These are phyloP conservation scores for Netelia inedita DNA, from an alignment of 2,888 invertebrate genomes.

Conservation along the genomic window DNA sequence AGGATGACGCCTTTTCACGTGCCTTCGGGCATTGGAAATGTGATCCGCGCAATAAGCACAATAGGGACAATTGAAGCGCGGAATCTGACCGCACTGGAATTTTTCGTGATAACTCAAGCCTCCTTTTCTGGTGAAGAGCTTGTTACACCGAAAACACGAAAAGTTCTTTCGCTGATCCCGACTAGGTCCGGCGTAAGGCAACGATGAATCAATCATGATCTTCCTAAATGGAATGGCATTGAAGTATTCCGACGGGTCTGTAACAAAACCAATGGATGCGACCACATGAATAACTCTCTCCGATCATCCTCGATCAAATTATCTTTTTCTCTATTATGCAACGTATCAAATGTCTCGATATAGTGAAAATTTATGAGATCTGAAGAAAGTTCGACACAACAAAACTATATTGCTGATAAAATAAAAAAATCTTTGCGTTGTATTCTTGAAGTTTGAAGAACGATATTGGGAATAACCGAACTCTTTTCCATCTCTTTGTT, in stretches of 20 bases:
- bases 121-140: slow-evolving; percentile 75
- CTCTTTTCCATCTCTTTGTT: slow-evolving; percentile 20
- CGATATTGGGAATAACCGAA: slow-evolving; percentile 6
- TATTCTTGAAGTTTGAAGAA: neutral
- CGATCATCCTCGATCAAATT: neutral
- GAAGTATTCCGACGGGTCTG: slow-evolving; percentile 19
- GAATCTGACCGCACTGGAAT: slow-evolving; percentile 78
- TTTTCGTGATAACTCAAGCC: slow-evolving; percentile 76
- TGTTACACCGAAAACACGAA: slow-evolving; percentile 74
- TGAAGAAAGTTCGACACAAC: too few species aligned
- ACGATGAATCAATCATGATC: neutral
- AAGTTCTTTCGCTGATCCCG: slow-evolving; percentile 66
- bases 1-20: slow-evolving; percentile 77
- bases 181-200: neutral
- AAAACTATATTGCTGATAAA: too few species aligned
- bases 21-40: slow-evolving; percentile 77
- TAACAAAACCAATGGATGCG: slow-evolving; percentile 16
- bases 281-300: neutral
- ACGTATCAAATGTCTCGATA: too few species aligned
- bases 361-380: too few species aligned
- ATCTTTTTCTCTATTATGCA: neutral
- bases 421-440: neutral
- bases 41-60: slow-evolving; percentile 77
- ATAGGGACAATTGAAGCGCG: slow-evolving; percentile 79
- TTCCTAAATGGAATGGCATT: neutral